Percentiles rank a stretch among this genome's conserved stretches.
These are phyloP conservation scores for Pachycephala philippinensis DNA, from an alignment of 2,113 vertebrate genomes.

Conservation along the genomic window DNA sequence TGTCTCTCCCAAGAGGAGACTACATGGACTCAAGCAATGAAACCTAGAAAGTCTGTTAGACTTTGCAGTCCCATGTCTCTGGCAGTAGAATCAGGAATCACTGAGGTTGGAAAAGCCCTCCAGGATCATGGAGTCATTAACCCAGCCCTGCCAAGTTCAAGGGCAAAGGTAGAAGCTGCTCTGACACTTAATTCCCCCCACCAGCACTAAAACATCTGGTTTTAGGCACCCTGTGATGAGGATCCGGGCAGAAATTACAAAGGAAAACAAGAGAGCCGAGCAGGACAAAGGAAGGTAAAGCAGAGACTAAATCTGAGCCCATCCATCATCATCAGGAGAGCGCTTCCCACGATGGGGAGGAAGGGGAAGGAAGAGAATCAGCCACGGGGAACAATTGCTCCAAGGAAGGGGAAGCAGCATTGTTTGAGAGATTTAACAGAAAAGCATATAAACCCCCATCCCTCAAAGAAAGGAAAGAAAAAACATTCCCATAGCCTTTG, in stretches of 20 bases:
- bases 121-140: background rate
- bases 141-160: background rate
- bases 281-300: background rate
- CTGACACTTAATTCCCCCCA: background rate
- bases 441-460: background rate
- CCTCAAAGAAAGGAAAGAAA: background rate
- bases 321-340: background rate
- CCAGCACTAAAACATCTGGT: background rate
- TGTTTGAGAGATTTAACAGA: background rate
- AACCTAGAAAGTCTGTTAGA: background rate
- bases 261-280: background rate
- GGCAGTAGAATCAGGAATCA: background rate
- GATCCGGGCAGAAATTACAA: background rate
- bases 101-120: background rate
- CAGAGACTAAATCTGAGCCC: background rate
- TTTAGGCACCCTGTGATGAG: background rate
- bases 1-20: background rate
- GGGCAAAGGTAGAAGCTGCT: background rate
- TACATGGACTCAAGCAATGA: background rate
- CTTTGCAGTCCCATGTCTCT: background rate
- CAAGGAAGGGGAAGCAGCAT: slow-evolving; percentile 36
- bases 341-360: background rate
- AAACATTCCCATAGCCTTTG: background rate
- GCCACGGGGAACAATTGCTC: background rate
- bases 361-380: slow-evolving; percentile 18